These are phyloP conservation scores for Talpa occidentalis DNA, from an alignment of 2,113 vertebrate species.

Conservation along the genomic window DNA sequence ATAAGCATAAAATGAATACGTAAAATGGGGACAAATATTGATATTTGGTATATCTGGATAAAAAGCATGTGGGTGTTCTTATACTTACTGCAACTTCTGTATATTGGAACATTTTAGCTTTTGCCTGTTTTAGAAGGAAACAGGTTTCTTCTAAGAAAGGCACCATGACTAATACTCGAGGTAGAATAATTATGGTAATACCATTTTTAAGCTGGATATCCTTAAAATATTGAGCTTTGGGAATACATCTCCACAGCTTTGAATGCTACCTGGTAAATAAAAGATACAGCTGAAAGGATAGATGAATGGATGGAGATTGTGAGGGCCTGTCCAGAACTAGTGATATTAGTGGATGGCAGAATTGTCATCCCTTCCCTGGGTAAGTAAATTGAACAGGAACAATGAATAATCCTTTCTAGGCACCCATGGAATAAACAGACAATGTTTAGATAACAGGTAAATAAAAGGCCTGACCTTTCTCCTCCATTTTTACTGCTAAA, in stretches of 20 bases:
- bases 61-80: not conserved
- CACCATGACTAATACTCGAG: not conserved
- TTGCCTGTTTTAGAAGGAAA: not conserved
- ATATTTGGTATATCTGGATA: not conserved
- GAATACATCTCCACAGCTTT: not conserved
- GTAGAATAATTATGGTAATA: not conserved
- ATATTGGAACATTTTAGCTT: not conserved
- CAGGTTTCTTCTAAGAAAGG: not conserved
- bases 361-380: not conserved
- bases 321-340: not conserved
- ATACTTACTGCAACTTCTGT: not conserved
- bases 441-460: not conserved
- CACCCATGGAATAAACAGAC: not conserved
- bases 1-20: not conserved
- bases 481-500: not conserved
- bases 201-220: not conserved
- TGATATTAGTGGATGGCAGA: not conserved
- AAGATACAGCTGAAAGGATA: not conserved
- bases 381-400: not conserved
- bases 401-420: not conserved
- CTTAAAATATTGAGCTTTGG: not conserved
- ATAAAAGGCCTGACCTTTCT: not conserved
- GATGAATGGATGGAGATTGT: not conserved
- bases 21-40: not conserved
- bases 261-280: not conserved